Evolutionary conservation across 2,888 invertebrate species (phyloP).

Genomic region (Orchesella flavescens): DNA sequence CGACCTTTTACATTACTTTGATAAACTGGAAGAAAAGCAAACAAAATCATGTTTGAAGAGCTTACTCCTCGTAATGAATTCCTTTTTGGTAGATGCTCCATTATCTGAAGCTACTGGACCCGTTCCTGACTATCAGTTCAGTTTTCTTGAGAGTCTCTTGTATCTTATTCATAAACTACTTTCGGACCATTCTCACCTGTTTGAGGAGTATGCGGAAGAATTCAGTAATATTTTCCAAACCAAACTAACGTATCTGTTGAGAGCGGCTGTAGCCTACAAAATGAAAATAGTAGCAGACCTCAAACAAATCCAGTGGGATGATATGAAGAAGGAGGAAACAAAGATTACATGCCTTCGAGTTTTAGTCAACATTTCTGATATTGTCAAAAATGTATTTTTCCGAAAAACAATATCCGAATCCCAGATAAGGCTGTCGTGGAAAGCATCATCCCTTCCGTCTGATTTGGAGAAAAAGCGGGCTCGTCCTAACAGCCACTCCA

Average conservation of each 20-base stretch:
- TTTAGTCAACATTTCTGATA: neutral
- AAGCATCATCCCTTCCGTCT: neutral
- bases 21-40: neutral
- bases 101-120: neutral
- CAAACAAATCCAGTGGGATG: neutral
- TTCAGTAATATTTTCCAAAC: neutral
- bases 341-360: neutral
- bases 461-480: no score
- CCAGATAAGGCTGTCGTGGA: constrained; percentile 7
- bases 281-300: constrained; percentile 1
- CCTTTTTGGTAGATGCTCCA: constrained; percentile 15
- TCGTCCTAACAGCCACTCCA: no score
- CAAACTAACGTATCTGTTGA: constrained; percentile 2
- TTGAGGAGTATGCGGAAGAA: neutral
- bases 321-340: no score
- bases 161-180: constrained; percentile 8
- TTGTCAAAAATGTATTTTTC: neutral
- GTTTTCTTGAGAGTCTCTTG: constrained; percentile 26
- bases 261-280: constrained; percentile 14
- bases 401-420: neutral
- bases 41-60: neutral
- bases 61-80: neutral
- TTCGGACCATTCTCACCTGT: neutral
- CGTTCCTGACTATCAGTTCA: constrained; percentile 16
- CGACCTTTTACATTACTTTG: constrained; percentile 1